A percentile compares a stretch with the other conserved stretches of the same genome.
Conservation (phyloP, 2,113 vertebrate species). For the Blennius ocellaris region DNA sequence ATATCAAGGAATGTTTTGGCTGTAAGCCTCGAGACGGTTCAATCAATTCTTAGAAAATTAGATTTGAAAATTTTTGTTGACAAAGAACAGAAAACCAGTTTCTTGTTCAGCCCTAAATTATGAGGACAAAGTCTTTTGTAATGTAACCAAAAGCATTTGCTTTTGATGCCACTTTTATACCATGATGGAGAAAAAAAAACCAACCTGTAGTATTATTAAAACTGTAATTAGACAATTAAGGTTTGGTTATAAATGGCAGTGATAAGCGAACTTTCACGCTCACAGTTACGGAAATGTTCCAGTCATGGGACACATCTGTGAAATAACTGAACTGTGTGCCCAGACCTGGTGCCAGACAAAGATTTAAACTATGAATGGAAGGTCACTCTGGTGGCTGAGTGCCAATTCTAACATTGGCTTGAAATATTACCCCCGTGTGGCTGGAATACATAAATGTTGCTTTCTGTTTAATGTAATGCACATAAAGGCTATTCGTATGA, state of each 20-base stretch:
- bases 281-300: slow-evolving; percentile 8
- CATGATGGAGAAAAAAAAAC: background rate
- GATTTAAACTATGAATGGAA: slow-evolving; percentile 28
- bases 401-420: slow-evolving; percentile 58
- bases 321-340: slow-evolving; percentile 50
- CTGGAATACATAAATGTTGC: slow-evolving; percentile 5
- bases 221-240: background rate
- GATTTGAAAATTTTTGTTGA: background rate
- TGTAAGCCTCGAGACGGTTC: background rate
- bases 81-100: slow-evolving; percentile 1
- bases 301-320: slow-evolving; percentile 52
- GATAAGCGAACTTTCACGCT: background rate
- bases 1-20: background rate
- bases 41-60: background rate
- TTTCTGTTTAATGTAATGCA: slow-evolving; percentile 18
- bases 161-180: background rate
- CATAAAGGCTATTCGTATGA: slow-evolving; percentile 26
- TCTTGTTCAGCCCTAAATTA: slow-evolving; percentile 5
- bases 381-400: slow-evolving; percentile 55
- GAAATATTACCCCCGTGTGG: slow-evolving; percentile 13
- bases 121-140: background rate
- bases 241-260: background rate
- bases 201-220: background rate
- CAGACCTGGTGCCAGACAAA: slow-evolving; percentile 59
- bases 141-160: background rate